Base-by-base conservation (phyloP, 1,140 invertebrate species). In the Aphaenogaster floridana region DNA sequence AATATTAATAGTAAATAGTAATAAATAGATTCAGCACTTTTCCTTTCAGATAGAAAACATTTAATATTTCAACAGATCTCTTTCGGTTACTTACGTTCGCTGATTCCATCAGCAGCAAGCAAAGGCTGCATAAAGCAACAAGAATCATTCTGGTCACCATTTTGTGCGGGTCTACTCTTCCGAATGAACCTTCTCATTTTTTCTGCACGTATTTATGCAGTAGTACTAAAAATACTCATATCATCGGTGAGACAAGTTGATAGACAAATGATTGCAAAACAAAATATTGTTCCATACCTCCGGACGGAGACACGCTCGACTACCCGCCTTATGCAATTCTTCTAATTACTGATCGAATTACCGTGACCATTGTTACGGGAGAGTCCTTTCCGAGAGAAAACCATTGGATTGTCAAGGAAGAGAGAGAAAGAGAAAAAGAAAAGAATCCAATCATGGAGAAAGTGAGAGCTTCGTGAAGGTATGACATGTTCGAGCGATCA, bases 271-370 rank as follows among this genome's bases (percentile, higher is more conserved):
- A 74, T 84, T 21, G 8, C 42, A 9, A 45, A 84, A 74, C 57
- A 71, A 83, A 61, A 74, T 84, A 74, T 76, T 72, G 52, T 83
- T 48, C 13, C 4, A 48, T 50, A 17, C 13, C 5, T 69, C 68
- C 69, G 69, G 42, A 74, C 13, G 80, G 69, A 84, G 42, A 76
- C 8, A 63, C 69, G 80, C 54, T 74, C 34, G 28, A 84, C 28
- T 61, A 48, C 80, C 2, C 7, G 3, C 6, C 42, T 84, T 84
- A 63, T 48, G 79, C n/a, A 84, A 76, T 76, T 72, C 21, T 57
- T 83, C 7, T 50, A 63, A 84, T 84, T 84, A 63, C 17, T 13
- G 80, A 63, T 84, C 39, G 8, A n/a, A 84, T 76, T 76, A 45
- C 39, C 13, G 15, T 59, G 52, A 61, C 11, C 8, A 61, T 76